These are phyloP conservation scores for Danaus chrysippus DNA, from an alignment of 2,888 invertebrate species.

Conservation along the genomic window DNA sequence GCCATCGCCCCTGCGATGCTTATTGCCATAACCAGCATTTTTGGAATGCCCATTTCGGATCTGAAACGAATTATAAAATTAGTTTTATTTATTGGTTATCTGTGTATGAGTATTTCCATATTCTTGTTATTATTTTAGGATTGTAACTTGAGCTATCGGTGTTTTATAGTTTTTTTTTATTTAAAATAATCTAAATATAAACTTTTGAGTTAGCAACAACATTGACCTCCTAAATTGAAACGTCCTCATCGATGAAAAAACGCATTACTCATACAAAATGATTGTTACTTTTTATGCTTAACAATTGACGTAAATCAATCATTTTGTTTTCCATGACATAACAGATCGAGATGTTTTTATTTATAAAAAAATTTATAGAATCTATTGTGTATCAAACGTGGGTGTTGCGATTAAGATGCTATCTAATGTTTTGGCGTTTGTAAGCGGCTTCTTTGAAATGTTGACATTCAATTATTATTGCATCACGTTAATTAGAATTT, in stretches of 20 bases:
- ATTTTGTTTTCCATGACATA: conserved; percentile 63
- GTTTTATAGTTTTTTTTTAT: too few relatives aligned
- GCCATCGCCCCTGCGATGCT: conserved; percentile 68
- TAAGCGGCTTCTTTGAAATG: conserved; percentile 50
- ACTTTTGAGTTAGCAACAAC: not conserved
- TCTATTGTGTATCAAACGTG: conserved; percentile 54
- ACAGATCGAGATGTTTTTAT: conserved; percentile 50
- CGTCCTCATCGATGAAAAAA: conserved; percentile 23
- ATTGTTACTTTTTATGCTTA: conserved; percentile 23
- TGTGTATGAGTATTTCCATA: not conserved
- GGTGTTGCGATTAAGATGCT: conserved; percentile 65
- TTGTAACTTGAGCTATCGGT: too few relatives aligned
- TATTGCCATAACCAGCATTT: conserved; percentile 63
- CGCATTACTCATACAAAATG: conserved; percentile 19
- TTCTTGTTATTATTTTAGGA: too few relatives aligned
- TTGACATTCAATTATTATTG: conserved; percentile 30
- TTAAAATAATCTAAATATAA: too few relatives aligned
- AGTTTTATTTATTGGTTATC: not conserved
- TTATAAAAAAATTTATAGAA: conserved; percentile 26
- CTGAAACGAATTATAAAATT: conserved; percentile 46
- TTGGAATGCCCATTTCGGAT: conserved; percentile 67
- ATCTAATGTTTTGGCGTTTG: conserved; percentile 56
- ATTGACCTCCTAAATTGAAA: conserved; percentile 1
- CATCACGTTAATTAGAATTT: conserved; percentile 25
- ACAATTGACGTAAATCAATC: conserved; percentile 60